Base-by-base conservation (phyloP, 2,113 vertebrate genomes). In the Penelope pileata region DNA sequence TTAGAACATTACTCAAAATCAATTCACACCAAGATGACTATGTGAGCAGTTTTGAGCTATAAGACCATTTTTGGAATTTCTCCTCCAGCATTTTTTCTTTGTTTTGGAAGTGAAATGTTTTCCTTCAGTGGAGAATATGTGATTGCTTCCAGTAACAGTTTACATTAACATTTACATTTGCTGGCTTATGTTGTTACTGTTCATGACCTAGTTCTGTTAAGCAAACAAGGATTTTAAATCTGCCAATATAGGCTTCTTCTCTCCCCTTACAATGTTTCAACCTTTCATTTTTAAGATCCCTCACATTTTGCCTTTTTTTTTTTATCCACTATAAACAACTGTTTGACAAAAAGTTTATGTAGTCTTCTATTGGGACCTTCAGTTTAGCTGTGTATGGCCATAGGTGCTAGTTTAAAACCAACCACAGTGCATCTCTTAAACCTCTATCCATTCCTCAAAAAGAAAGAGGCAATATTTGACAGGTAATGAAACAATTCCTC, bases 91-190 rank as follows among this genome's bases (percentile, higher is more conserved):
- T 63, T 80, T 88, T 81, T 92, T 56, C 68, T 76, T 54, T 87
- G 42, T 72, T 94, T 93, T 91, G 80, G 82, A 95, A 88, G 17
- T 47, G 91, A 70, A 97, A 87, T 51, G 45, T 72, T 58, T 91
- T 83, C 32, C 78, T 95, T 93, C 67, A 90, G 10, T 72, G 54
- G 68, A 62, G 90, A 86, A 53, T 74, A 94, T 23, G 73, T 83
- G 34, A 91, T 69, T 76, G 32, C 48, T 94, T 76, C 60, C 92
- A 96, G 34, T 72, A 95, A 94, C 60, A 95, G 85, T 60, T 96
- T 88, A 91, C 12, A 95, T 74, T 91, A 94, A 94, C 76, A 78
- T 90, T 80, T 90, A 93, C 51, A 83, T 91, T 68, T 88, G 60
- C 80, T 63, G 91, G 38, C 47, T 91, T 92, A 66, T 75, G 68